Conservation (phyloP, 2,113 vertebrate genomes). For the Acinonyx jubatus region DNA sequence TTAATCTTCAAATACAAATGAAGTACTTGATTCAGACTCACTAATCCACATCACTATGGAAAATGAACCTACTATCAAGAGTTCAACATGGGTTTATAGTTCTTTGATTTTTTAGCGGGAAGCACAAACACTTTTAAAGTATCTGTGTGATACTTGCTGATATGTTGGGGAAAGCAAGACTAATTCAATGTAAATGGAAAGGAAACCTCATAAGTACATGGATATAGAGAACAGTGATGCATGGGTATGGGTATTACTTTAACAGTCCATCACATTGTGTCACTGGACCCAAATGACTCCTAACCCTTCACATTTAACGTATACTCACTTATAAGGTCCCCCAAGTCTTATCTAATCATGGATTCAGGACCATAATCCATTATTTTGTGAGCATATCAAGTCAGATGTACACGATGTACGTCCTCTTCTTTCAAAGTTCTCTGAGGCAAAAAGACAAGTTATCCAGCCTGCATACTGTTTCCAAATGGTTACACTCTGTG, state of each 20-base stretch:
- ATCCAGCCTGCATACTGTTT: accelerated
- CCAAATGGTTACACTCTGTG: neutral
- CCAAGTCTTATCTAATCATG: neutral
- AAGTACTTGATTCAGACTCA: neutral
- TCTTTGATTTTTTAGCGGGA: neutral
- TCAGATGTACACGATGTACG: neutral
- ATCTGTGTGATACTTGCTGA: neutral
- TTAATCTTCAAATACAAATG: neutral
- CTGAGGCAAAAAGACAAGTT: neutral
- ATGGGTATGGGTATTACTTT: accelerated
- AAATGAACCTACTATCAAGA: neutral
- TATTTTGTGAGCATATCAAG: neutral
- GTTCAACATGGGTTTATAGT: neutral
- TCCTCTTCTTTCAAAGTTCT: neutral
- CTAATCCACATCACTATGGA: neutral
- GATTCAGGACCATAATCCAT: neutral
- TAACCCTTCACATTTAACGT: neutral
- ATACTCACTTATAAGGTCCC: neutral
- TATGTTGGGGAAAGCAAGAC: neutral
- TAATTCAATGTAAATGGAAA: neutral
- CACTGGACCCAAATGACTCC: neutral
- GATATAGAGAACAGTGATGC: neutral
- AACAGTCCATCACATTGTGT: neutral
- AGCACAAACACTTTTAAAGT: neutral
- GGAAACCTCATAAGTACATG: neutral